Conservation (phyloP, 2,888 invertebrate species). For the Drosophila diplacantha region DNA sequence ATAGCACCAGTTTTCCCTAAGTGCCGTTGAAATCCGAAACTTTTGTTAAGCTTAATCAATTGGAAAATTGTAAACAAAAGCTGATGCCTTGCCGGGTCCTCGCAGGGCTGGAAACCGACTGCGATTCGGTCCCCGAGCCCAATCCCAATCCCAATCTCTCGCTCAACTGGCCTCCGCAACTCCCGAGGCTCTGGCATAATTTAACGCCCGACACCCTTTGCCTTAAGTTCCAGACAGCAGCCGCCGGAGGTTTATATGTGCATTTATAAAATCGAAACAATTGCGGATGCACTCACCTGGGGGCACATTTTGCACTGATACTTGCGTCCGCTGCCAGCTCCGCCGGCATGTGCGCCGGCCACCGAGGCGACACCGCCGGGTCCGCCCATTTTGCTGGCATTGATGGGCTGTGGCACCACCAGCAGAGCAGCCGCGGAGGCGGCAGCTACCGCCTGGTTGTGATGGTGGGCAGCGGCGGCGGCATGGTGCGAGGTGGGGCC, state of each 20-base stretch:
- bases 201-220: slow-evolving; percentile 44
- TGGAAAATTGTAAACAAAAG: slow-evolving; percentile 71
- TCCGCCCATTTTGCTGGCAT: slow-evolving; percentile 81
- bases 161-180: slow-evolving; percentile 34
- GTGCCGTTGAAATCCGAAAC: slow-evolving; percentile 57
- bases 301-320: slow-evolving; percentile 98
- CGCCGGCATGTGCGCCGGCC: slow-evolving; percentile 73
- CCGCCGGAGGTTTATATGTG: slow-evolving; percentile 4
- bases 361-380: slow-evolving; percentile 56
- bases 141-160: slow-evolving; percentile 18
- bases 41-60: slow-evolving; percentile 62
- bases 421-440: slow-evolving; percentile 82
- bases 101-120: slow-evolving; percentile 18
- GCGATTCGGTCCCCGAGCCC: slow-evolving; percentile 14
- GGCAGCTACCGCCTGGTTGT: slow-evolving; percentile 80
- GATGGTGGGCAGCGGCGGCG: slow-evolving; percentile 72
- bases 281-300: slow-evolving; percentile 84
- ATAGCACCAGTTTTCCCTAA: background rate
- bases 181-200: slow-evolving; percentile 41
- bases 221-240: slow-evolving; percentile 43
- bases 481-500: slow-evolving; percentile 68
- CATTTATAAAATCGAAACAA: slow-evolving; percentile 27
- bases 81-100: slow-evolving; percentile 29
- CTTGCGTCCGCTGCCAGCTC: slow-evolving; percentile 81
- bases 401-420: slow-evolving; percentile 93